A percentile compares a stretch with the other conserved stretches of the same genome.
phyloP scores from a whole-genome alignment of 1,140 invertebrate species.

The Achatina immaculata region DNA sequence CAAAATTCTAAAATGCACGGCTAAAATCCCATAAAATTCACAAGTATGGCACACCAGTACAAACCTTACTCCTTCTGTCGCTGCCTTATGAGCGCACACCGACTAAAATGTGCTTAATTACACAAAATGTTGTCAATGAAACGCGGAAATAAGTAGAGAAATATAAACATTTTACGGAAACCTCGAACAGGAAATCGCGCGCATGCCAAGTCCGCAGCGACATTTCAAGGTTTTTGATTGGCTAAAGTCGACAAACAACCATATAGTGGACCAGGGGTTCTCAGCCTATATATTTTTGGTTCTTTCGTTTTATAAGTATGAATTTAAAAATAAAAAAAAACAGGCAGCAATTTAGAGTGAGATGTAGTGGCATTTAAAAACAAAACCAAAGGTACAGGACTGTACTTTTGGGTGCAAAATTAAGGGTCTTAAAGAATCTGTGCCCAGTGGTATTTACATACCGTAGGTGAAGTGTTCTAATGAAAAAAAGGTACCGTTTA shows the following conservation, averaged over 20 bases:
- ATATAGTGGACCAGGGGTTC: neutral
- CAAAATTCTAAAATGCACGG: neutral
- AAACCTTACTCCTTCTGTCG: neutral
- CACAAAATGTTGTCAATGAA: slow-evolving; percentile 1
- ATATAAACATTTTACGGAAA: slow-evolving; percentile 32
- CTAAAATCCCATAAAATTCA: neutral
- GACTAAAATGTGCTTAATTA: neutral
- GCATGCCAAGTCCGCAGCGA: slow-evolving; percentile 39
- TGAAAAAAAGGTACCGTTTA: too few relatives aligned
- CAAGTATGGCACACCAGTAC: neutral
- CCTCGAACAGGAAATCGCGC: slow-evolving; percentile 37
- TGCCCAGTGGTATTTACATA: too few relatives aligned
- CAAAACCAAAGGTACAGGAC: too few relatives aligned
- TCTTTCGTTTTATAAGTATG: too few relatives aligned
- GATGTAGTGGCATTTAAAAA: too few relatives aligned
- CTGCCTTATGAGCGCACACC: neutral
- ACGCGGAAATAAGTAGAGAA: neutral
- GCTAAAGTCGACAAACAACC: neutral
- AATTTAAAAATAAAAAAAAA: too few relatives aligned
- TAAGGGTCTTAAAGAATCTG: too few relatives aligned
- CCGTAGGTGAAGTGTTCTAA: too few relatives aligned
- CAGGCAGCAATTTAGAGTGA: too few relatives aligned
- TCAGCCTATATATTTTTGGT: too few relatives aligned
- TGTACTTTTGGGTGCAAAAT: too few relatives aligned
- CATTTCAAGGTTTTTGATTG: slow-evolving; percentile 18